Percentiles rank a stretch among this genome's conserved stretches.
These are phyloP conservation scores for Tenebrio molitor DNA, from an alignment of 1,140 invertebrate genomes.

Conservation along the genomic window DNA sequence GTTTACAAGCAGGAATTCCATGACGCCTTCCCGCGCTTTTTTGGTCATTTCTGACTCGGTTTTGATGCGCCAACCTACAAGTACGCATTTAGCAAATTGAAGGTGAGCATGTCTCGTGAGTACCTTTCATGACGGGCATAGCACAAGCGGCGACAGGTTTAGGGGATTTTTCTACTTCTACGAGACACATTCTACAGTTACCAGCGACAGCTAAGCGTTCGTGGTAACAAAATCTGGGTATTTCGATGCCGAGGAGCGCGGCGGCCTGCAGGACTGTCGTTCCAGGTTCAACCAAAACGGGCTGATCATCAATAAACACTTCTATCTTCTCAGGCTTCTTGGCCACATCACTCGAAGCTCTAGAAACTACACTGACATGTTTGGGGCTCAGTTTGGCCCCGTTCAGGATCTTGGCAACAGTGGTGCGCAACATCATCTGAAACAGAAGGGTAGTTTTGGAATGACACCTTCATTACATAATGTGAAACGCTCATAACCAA, in stretches of 20 bases:
- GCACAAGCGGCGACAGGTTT: constrained; percentile 99
- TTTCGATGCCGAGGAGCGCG: constrained; percentile 95
- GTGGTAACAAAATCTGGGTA: constrained; percentile 99
- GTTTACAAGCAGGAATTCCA: constrained; percentile 99
- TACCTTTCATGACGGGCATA: constrained; percentile 99
- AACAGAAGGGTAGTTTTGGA: not conserved
- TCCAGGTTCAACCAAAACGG: constrained; percentile 93
- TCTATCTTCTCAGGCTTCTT: constrained; percentile 88
- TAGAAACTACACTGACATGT: constrained; percentile 52
- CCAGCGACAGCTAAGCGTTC: constrained; percentile 98
- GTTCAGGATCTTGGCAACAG: constrained; percentile 59
- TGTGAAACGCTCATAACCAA: constrained; percentile 17
- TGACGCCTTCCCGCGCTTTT: constrained; percentile 97
- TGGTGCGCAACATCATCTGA: constrained; percentile 60
- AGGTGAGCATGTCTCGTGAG: no score
- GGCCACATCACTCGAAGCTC: constrained; percentile 60
- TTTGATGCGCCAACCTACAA: constrained; percentile 85
- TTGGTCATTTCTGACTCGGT: constrained; percentile 96
- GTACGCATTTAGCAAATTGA: not conserved
- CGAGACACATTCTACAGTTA: constrained; percentile 99
- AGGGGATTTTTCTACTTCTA: constrained; percentile 96
- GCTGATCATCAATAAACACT: constrained; percentile 98
- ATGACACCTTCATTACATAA: constrained; percentile 3
- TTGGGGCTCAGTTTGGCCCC: constrained; percentile 61
- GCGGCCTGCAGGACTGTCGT: constrained; percentile 99